Evolutionary conservation across 2,888 invertebrate genomes (phyloP).

Genomic region (Sinodicranocentrus sp.): DNA sequence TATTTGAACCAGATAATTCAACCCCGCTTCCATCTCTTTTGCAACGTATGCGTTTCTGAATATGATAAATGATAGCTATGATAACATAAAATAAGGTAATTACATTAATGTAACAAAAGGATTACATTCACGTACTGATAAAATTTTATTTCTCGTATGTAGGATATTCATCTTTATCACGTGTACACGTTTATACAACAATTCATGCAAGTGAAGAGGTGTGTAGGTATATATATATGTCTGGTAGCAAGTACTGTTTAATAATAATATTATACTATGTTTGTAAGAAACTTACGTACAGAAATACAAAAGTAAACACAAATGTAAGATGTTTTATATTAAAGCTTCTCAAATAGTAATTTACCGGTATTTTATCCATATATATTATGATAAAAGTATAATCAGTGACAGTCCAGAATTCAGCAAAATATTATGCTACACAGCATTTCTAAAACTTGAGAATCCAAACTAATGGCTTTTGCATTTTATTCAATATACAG

Average conservation of each 20-base stretch:
- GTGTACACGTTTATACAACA: conserved; percentile 53
- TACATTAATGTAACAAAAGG: too few species aligned
- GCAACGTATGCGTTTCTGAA: too few species aligned
- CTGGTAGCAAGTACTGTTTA: conserved; percentile 9
- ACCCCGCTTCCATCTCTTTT: too few species aligned
- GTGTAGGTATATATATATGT: conserved; percentile 8
- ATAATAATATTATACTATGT: conserved; percentile 18
- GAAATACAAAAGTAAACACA: conserved; percentile 51
- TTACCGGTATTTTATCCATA: conserved; percentile 22
- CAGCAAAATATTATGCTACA: conserved; percentile 32
- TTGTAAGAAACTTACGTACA: conserved; percentile 40
- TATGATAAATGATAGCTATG: too few species aligned
- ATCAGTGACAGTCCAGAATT: conserved; percentile 29
- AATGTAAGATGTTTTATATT: conserved; percentile 30
- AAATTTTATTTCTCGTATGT: conserved; percentile 18
- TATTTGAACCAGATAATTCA: too few species aligned
- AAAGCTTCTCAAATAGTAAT: conserved; percentile 32
- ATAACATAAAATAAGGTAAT: too few species aligned
- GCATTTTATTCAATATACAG: conserved; percentile 29
- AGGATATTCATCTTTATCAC: conserved; percentile 36
- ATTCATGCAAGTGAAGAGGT: conserved; percentile 28
- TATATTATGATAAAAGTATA: conserved; percentile 20
- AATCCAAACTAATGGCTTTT: conserved; percentile 32
- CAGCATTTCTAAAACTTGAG: conserved; percentile 19
- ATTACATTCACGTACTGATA: too few species aligned